Conservation (phyloP, 2,888 invertebrate genomes). For the Crepidodera aurea region DNA sequence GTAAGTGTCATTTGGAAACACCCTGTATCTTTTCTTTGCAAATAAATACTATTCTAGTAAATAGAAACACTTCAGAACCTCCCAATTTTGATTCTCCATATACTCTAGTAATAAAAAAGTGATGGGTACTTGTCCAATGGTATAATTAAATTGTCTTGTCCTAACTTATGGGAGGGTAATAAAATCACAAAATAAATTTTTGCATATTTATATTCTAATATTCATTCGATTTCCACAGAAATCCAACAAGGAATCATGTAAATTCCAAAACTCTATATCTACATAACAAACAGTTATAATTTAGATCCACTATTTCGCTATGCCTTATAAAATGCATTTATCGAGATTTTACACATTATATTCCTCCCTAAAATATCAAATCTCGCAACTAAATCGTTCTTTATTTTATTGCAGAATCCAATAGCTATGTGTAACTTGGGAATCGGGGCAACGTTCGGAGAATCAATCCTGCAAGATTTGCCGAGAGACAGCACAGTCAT, state of each 20-base stretch:
- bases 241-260: no score
- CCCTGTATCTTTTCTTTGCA: constrained; percentile 87
- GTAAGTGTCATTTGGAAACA: no score
- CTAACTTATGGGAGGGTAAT: no score
- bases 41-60: constrained; percentile 89
- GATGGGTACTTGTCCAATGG: constrained; percentile 95
- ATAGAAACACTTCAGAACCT: constrained; percentile 93
- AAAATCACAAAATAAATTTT: no score
- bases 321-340: neutral
- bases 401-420: constrained; percentile 65
- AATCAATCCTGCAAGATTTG: constrained; percentile 76
- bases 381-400: neutral
- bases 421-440: constrained; percentile 74
- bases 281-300: no score
- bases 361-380: neutral
- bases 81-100: constrained; percentile 98
- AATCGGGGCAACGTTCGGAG: constrained; percentile 80
- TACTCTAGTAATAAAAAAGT: constrained; percentile 97
- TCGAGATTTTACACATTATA: neutral
- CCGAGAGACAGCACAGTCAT: constrained; percentile 76
- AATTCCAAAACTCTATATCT: no score
- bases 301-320: no score
- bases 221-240: no score
- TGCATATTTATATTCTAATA: no score
- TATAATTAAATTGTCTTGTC: constrained; percentile 85